Evolutionary conservation across 2,113 vertebrate species (phyloP), one percentile per base, ranked within the genome.

Genomic region (Gallinago undulata): DNA sequence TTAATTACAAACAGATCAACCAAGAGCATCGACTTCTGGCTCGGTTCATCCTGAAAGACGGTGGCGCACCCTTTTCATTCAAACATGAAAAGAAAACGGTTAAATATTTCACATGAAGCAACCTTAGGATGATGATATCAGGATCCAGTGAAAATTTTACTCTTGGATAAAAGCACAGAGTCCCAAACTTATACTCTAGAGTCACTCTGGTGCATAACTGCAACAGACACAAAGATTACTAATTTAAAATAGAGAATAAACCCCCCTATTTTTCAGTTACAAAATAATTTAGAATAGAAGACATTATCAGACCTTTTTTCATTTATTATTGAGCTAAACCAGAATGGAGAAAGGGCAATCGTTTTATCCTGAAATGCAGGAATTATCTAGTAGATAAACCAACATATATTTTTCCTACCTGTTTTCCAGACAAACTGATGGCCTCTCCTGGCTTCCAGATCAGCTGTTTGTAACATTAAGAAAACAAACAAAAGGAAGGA

Each of bases 361-460:
- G n/a, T 3, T 9, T 69, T 24, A 64, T 17, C 51, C 21, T 45
- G 7, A 2, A 74, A 56, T 16, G 37, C 11, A 77, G 41, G 19
- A 84, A 72, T 48, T 63, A 39, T 11, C 47, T 39, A 85, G 25
- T 8, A 70, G 19, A 63, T 63, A 91, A 86, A 28, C 23, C 60
- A 60, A 63, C 11, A 37, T 6, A 75, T 55, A 17, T 80, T 89
- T 63, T 92, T 84, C 97, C 97, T 99, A 99, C 99, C 99, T 98
- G 99, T 97, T 98, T 98, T 99, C 99, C 99, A 99, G 59, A 98
- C 97, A 97, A 99, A 99, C 43, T 98, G 98, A 78, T 98, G 98
- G 83, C 98, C 98, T 95, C 98, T 98, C 59, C 97, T 97, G 96
- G 98, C 97, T 92, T 98, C 98, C 77, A 98, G 94, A 97, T 99